Percentiles rank a stretch among this genome's conserved stretches.
Conservation (phyloP, 1,140 invertebrate genomes). For the Zaprionus capensis region DNA sequence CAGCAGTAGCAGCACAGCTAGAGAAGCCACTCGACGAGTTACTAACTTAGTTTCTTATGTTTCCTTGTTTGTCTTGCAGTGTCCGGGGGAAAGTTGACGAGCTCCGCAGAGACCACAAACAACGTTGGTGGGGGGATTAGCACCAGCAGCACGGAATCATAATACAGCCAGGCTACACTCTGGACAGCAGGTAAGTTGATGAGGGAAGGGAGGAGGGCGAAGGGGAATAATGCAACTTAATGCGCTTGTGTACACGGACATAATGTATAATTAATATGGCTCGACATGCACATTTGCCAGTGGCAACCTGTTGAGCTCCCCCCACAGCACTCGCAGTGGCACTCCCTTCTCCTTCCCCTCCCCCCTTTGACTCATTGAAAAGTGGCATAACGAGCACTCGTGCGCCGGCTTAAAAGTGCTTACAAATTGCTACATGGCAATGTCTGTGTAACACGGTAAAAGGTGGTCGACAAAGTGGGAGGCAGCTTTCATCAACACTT, state of each 20-base stretch:
- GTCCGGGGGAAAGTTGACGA: conserved; percentile 38
- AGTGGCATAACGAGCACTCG: conserved; percentile 79
- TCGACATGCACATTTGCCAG: conserved; percentile 67
- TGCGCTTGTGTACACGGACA: conserved; percentile 67
- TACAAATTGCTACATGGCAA: conserved; percentile 79
- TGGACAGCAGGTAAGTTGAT: conserved; percentile 11
- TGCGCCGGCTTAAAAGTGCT: conserved; percentile 77
- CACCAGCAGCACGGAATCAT: conserved; percentile 20
- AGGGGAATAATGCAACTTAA: conserved; percentile 77
- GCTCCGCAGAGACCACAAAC: conserved; percentile 34
- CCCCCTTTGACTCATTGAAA: conserved; percentile 58
- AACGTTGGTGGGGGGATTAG: conserved; percentile 52
- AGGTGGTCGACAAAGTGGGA: background rate
- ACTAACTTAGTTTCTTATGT: conserved; percentile 64
- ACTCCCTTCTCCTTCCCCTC: conserved; percentile 8
- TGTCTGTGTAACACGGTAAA: conserved; percentile 39
- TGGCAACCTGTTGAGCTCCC: conserved; percentile 60
- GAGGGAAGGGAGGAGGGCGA: conserved; percentile 14
- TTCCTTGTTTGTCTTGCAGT: conserved; percentile 46
- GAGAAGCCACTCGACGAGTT: conserved; percentile 60
- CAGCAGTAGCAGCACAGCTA: conserved; percentile 4
- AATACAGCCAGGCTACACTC: background rate
- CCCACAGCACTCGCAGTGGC: background rate
- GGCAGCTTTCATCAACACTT: conserved; percentile 72
- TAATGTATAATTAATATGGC: conserved; percentile 81